Evolutionary conservation across 2,113 vertebrate genomes (phyloP), one percentile per base, ranked within the genome.

Genomic region (Oplegnathus fasciatus): DNA sequence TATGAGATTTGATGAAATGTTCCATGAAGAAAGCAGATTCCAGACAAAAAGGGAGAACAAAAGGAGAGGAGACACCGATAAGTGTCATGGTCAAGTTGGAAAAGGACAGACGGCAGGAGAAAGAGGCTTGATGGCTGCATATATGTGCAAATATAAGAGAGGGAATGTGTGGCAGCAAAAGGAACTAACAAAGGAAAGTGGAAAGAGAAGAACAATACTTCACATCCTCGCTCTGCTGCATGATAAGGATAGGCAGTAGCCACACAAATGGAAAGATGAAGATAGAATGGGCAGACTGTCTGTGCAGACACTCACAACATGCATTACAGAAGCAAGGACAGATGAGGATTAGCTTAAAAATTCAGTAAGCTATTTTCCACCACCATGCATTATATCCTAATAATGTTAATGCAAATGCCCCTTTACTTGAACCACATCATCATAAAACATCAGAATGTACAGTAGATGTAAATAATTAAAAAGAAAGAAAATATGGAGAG

Each of bases 1-100:
- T 99, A 99, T 96, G 93, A 93, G 95, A 96, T 97, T 95, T 97
- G 98, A 96, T 99, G 98, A 96, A 97, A 99, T 99, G 97, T 96
- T 97, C 98, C 98, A 98, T 97, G 97, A 97, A 97, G 97, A 97
- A 97, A 97, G 97, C 96, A 95, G 97, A 97, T 96, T 96, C 98
- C 94, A 94, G 85, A 93, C 89, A 94, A 83, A 93, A 79, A 96
- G 95, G 96, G 95, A 95, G 95, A 95, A 97, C 95, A 96, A 94
- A 95, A 96, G 94, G 95, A 94, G 89, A 94, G 93, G 95, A 97
- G 96, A 98, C 95, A 97, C 96, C 93, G 88, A 93, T 97, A 97
- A 97, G 94, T 96, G 95, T 95, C 84, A 83, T 22, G 73, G 94
- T 95, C 83, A 82, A 70, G 87, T 90, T 9, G 87, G 86, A 82